phyloP scores from a whole-genome alignment of 1,140 invertebrate genomes.

The Diorhabda sublineata region DNA sequence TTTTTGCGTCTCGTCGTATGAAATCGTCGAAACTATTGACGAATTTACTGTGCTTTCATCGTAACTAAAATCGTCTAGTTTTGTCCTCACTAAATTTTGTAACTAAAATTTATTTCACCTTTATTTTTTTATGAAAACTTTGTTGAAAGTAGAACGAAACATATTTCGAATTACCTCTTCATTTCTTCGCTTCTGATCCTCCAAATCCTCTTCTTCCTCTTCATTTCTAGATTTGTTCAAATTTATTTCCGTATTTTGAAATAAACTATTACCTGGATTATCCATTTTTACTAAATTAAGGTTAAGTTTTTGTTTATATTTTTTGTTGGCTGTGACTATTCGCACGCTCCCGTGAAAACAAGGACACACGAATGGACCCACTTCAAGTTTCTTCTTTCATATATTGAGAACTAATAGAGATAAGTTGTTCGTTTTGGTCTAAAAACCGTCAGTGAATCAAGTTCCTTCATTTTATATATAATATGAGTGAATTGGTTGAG shows the following conservation, averaged over 20 bases:
- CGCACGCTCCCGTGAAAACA: no score
- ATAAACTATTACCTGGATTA: slow-evolving; percentile 34
- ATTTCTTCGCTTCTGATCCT: slow-evolving; percentile 39
- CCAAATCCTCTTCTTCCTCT: slow-evolving; percentile 44
- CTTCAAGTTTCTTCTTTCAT: no score
- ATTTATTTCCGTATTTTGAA: slow-evolving; percentile 34
- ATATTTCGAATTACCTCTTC: slow-evolving; percentile 35
- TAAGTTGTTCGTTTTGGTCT: no score
- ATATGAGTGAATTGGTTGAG: no score
- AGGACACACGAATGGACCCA: no score
- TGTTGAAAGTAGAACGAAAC: neutral
- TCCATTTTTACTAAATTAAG: slow-evolving; percentile 21
- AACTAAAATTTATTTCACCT: slow-evolving; percentile 32
- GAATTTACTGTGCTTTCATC: slow-evolving; percentile 45
- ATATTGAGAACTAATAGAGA: no score
- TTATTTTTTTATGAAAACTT: neutral
- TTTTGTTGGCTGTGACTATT: no score
- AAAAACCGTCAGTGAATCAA: no score
- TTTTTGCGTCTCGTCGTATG: slow-evolving; percentile 26
- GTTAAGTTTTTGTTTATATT: no score
- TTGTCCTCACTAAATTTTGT: slow-evolving; percentile 38
- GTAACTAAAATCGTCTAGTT: slow-evolving; percentile 43
- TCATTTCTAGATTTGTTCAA: slow-evolving; percentile 39
- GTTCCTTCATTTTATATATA: no score
- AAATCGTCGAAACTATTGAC: slow-evolving; percentile 37